phyloP scores from a whole-genome alignment of 2,113 vertebrate species.

The Galemys pyrenaicus region DNA sequence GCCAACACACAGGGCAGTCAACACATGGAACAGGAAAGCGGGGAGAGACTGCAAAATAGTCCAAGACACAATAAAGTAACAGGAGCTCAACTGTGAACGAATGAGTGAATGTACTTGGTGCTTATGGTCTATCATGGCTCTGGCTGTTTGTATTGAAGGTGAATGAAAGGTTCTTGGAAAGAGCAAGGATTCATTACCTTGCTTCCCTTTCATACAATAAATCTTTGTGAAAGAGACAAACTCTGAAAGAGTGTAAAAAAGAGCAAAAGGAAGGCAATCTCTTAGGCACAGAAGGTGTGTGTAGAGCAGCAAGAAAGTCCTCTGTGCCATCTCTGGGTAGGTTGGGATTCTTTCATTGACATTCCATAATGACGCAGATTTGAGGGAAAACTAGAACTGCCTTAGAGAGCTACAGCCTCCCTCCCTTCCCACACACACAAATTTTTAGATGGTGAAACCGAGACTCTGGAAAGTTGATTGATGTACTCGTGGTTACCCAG shows the following conservation, averaged over 20 bases:
- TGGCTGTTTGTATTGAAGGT: background rate
- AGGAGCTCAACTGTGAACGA: background rate
- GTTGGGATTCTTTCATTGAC: background rate
- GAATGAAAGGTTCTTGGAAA: slow-evolving; percentile 29
- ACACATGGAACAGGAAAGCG: background rate
- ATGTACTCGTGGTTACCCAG: background rate
- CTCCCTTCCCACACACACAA: rapidly evolving
- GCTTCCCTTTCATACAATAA: background rate
- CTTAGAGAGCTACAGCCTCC: background rate
- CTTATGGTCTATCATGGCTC: background rate
- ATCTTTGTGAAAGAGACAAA: slow-evolving; percentile 29
- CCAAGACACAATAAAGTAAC: background rate
- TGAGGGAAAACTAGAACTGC: background rate
- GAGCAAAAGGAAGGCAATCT: background rate
- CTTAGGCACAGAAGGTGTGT: background rate
- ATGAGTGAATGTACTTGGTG: background rate
- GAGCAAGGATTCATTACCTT: background rate
- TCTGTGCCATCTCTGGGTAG: background rate
- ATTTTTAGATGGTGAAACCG: background rate
- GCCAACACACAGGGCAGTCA: background rate
- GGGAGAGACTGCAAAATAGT: background rate
- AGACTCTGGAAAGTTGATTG: background rate
- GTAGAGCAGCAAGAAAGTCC: background rate
- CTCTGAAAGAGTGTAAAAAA: background rate
- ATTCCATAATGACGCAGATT: background rate